Conservation (phyloP, 2,888 invertebrate species). For the Mallateleia sp. region DNA sequence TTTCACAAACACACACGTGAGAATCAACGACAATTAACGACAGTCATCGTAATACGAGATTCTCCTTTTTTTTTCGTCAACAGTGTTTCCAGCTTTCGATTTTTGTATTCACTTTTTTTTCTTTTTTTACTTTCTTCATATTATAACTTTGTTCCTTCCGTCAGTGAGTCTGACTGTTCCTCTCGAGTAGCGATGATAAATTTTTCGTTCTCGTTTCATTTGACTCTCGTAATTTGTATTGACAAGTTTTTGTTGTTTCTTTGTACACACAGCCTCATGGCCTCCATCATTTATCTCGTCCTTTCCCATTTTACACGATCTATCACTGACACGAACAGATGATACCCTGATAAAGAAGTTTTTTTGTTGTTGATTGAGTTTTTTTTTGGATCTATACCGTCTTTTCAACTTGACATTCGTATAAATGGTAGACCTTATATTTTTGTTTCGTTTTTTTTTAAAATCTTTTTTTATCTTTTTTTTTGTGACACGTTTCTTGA, state of each 20-base stretch:
- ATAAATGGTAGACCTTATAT: constrained; percentile 22
- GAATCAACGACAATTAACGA: too few relatives aligned
- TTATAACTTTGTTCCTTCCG: too few relatives aligned
- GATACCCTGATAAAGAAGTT: constrained; percentile 34
- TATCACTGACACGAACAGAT: constrained; percentile 60
- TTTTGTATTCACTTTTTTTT: too few relatives aligned
- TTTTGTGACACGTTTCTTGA: not conserved
- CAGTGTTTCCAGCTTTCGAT: too few relatives aligned
- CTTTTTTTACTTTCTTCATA: too few relatives aligned
- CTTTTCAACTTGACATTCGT: constrained; percentile 53
- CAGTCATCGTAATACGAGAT: too few relatives aligned
- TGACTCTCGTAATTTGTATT: not conserved
- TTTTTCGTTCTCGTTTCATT: not conserved
- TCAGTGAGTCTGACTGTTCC: not conserved
- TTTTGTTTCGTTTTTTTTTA: constrained; percentile 17
- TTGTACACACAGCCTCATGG: constrained; percentile 86
- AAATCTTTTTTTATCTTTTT: constrained; percentile 12
- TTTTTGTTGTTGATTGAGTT: constrained; percentile 19
- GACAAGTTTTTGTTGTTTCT: constrained; percentile 14
- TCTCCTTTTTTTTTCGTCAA: too few relatives aligned
- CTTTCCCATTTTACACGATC: constrained; percentile 65
- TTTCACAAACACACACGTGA: constrained; percentile 21
- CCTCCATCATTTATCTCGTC: constrained; percentile 81
- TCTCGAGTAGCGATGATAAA: not conserved
- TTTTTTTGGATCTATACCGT: constrained; percentile 46